phyloP scores from a whole-genome alignment of 2,888 invertebrate species.

The Xanthia togata region DNA sequence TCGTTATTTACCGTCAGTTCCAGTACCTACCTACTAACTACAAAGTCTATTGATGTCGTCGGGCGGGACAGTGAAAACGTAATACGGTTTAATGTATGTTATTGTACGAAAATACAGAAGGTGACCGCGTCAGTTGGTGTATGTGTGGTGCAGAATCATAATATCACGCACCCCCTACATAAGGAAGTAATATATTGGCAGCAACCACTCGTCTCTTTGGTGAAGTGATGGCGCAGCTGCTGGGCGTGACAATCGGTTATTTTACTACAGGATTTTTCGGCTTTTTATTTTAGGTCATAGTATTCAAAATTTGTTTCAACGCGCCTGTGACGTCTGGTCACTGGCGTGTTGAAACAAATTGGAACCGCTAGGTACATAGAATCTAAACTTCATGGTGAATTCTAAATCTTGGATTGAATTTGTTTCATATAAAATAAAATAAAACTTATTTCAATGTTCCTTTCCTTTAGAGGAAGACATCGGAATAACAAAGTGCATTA shows the following conservation, averaged over 20 bases:
- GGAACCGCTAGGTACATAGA: neutral
- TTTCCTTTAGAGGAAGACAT: constrained; percentile 5
- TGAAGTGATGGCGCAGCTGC: constrained; percentile 11
- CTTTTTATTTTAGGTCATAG: neutral
- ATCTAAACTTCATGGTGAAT: neutral
- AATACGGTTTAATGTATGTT: constrained; percentile 26
- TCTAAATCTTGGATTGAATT: neutral
- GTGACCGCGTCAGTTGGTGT: constrained; percentile 1
- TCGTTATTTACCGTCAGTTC: constrained; percentile 3
- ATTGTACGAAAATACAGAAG: constrained; percentile 29
- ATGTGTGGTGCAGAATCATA: neutral
- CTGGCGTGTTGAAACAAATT: neutral
- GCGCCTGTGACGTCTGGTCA: too few species aligned
- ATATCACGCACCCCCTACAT: neutral
- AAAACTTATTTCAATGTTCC: constrained; percentile 2
- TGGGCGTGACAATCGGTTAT: constrained; percentile 14
- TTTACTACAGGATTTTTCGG: neutral
- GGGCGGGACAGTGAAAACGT: constrained; percentile 19
- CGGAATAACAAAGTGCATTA: constrained; percentile 26
- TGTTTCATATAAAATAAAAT: neutral
- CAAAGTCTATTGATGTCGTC: neutral
- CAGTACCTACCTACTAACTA: neutral
- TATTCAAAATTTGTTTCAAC: too few species aligned
- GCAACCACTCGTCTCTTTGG: constrained; percentile 20
- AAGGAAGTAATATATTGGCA: constrained; percentile 20